Conservation (phyloP, 2,797 vertebrate species). For the Aeoliscus strigatus region DNA sequence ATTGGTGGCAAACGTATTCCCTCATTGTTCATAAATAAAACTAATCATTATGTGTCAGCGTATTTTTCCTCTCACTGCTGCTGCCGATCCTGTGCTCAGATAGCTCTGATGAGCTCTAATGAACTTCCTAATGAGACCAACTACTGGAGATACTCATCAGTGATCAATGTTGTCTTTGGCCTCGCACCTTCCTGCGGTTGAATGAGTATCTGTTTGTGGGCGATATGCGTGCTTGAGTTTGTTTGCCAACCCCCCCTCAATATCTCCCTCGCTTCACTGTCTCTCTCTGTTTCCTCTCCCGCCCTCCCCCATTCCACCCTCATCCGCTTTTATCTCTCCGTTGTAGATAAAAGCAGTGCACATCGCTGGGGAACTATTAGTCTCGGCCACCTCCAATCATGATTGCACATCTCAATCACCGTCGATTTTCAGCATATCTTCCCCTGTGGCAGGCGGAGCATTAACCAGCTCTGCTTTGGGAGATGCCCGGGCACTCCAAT, state of each 20-base stretch:
- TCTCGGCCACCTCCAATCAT: slow-evolving; percentile 52
- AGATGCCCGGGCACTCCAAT: slow-evolving; percentile 22
- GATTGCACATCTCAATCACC: slow-evolving; percentile 38
- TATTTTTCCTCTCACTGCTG: slow-evolving; percentile 5
- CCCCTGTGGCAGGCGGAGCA: slow-evolving; percentile 24
- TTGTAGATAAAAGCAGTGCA: slow-evolving; percentile 56
- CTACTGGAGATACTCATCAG: slow-evolving; percentile 58
- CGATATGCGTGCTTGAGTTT: slow-evolving; percentile 3
- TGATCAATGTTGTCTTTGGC: slow-evolving; percentile 57
- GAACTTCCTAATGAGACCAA: slow-evolving; percentile 55
- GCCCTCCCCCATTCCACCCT: not conserved
- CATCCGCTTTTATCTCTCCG: slow-evolving; percentile 47
- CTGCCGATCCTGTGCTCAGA: slow-evolving; percentile 38
- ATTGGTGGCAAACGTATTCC: too few relatives aligned
- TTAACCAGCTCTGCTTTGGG: slow-evolving; percentile 44
- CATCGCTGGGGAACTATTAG: slow-evolving; percentile 63
- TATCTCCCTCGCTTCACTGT: too few relatives aligned
- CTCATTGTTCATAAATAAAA: not conserved
- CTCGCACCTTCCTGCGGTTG: slow-evolving; percentile 26
- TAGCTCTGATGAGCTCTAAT: slow-evolving; percentile 46
- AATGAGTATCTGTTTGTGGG: slow-evolving; percentile 5
- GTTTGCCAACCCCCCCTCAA: not conserved
- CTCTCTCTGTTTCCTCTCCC: not conserved
- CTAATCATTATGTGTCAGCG: not conserved
- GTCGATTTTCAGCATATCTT: slow-evolving; percentile 44